These are phyloP conservation scores for Sebastes matsubarae DNA, from an alignment of 2,797 vertebrate genomes.

Conservation along the genomic window DNA sequence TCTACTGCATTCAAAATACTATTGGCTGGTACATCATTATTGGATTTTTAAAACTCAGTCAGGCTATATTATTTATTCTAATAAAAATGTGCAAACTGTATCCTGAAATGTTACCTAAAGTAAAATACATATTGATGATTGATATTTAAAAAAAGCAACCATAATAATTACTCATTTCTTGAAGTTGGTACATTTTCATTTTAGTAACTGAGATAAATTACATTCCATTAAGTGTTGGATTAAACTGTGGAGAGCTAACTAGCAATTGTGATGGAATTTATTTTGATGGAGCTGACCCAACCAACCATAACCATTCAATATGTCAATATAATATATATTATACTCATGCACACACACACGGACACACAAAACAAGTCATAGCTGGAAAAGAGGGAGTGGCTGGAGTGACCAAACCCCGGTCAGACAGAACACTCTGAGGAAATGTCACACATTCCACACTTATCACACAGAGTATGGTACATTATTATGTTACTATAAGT, in stretches of 20 bases:
- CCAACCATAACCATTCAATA: too few species aligned
- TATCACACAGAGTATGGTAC: slow-evolving; percentile 48
- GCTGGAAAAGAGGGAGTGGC: slow-evolving; percentile 1
- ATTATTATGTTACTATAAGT: not conserved
- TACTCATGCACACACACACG: not conserved
- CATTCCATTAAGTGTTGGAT: not conserved
- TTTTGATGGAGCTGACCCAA: too few species aligned
- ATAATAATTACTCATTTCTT: not conserved
- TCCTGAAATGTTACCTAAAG: not conserved
- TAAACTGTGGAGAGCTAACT: not conserved
- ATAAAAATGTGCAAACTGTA: not conserved
- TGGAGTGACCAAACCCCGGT: slow-evolving; percentile 20
- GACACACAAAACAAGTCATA: not conserved
- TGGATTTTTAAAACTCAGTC: not conserved
- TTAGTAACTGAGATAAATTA: not conserved
- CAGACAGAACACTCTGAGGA: slow-evolving; percentile 60
- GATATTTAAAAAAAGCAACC: not conserved
- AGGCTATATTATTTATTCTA: too few species aligned
- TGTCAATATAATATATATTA: too few species aligned
- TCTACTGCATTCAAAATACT: not conserved
- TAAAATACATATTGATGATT: not conserved
- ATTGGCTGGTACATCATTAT: not conserved
- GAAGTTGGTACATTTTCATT: not conserved
- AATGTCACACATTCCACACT: slow-evolving; percentile 78
- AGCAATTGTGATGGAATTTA: not conserved